Base-by-base conservation (phyloP, 2,113 vertebrate species). In the Cygnus buccinator region DNA sequence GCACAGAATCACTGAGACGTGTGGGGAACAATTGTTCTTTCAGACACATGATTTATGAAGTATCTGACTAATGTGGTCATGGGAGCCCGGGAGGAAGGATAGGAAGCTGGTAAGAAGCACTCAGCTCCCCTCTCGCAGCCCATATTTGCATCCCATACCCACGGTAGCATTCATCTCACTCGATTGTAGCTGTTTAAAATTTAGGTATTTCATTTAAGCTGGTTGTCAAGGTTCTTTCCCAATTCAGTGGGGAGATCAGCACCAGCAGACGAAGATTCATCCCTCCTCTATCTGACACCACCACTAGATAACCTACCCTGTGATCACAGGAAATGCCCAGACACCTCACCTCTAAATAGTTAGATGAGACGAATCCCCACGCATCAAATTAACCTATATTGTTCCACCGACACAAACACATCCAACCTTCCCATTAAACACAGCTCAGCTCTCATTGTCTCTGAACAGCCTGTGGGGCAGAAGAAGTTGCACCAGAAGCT, bases 31-130 rank as follows among this genome's bases (percentile, higher is more conserved):
- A 95, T 85, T 91, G 77, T 41, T 95, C 41, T 93, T 94, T 93
- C 87, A 91, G 96, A 95, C 95, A 95, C 29, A 91, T 95, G 94
- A 97, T 97, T 97, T 97, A 97, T 96, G 96, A 89, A 66, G 87
- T 91, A 95, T 95, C 91, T 95, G 89, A 79, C 87, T 94, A 87
- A 95, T 87, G 84, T 95, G 94, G 84, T n/a, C 87, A 74, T 31
- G 74, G 81, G 63, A 95, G 44, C 84, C 81, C 39, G 71, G 89
- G 39, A 93, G 77, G 87, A 89, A 91, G 81, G 70, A 1, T 2
- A 94, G 62, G 74, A 93, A 94, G 87, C 93, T 87, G 87, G 91
- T 96, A 94, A 95, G 95, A 72, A 87, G 84, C 66, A 65, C 48
- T 87, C 61, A 89, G 57, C 28, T 95, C 58, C 33, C 46, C 81